Base-by-base conservation (phyloP, 2,113 vertebrate species). In the Nerophis ophidion region DNA sequence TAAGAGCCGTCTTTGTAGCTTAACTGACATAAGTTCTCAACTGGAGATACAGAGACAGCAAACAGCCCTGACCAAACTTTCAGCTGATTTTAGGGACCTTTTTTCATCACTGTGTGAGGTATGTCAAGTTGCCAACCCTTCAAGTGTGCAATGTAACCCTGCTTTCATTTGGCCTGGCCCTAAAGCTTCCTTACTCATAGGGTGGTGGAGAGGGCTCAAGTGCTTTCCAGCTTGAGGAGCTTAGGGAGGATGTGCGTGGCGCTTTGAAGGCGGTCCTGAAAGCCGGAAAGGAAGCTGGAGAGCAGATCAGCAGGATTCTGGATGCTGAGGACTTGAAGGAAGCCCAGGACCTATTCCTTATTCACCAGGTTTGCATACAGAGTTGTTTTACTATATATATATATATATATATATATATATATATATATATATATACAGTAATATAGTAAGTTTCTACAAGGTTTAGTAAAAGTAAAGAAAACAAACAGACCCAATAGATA, bases 291-390 rank as follows among this genome's bases (percentile, higher is more conserved):
- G 91, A 96, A 79, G 84, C 86, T 1, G 90, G 93, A 79, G 91
- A 90, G 57, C 88, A 95, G 71, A 89, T 83, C 5, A 85, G 86
- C 72, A 88, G 79, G 72, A 93, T 95, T 57, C 75, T 96, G 61
- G 90, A 95, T 55, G 90, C 92, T 6, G 92, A 92, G 62, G 92
- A 81, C 45, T 82, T 93, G 51, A 75, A 92, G 49, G 92, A 96
- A 83, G 95, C 95, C 13, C 92, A 91, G 57, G 92, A 95, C 46
- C 76, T 96, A 14, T 89, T 95, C 17, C 84, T 93, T n/a, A 90
- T 90, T 80, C 91, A 96, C 84, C 93, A 97, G 94, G 96, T 98
- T 5, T 61, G 68, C 40, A 50, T 46, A 48, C 35, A 55, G 12
- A 54, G 10, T 13, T 61, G 7, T 17, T 3, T 2, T 3, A 26